These are phyloP conservation scores for Chondrilla cf. caribensis DNA, from an alignment of 37 sponge, comb jelly and placozoan genomes.

Conservation along the genomic window DNA sequence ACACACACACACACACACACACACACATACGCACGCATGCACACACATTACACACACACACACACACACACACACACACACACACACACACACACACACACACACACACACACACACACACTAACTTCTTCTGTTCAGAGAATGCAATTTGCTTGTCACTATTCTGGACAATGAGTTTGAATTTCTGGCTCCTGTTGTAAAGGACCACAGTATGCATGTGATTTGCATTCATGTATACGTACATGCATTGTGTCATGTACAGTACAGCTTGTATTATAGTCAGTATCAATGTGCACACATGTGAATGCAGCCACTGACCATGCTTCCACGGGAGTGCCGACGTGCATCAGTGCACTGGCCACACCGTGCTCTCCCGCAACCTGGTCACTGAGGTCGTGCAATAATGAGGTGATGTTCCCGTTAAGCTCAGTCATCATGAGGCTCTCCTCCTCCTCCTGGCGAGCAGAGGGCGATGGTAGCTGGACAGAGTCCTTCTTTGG, in stretches of 20 bases:
- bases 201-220: slow-evolving; percentile 1
- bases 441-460: background rate
- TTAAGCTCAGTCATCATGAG: slow-evolving; percentile 37
- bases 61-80: too few relatives aligned
- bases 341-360: slow-evolving; percentile 60
- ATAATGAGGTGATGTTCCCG: slow-evolving; percentile 14
- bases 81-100: too few relatives aligned
- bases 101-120: too few relatives aligned
- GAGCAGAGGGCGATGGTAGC: background rate
- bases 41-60: too few relatives aligned
- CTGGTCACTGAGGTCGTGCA: slow-evolving; percentile 23
- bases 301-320: slow-evolving; percentile 37
- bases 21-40: too few relatives aligned
- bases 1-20: too few relatives aligned
- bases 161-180: background rate
- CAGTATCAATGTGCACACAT: too few relatives aligned
- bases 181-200: background rate
- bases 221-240: background rate
- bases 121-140: slow-evolving; percentile 64
- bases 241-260: too few relatives aligned
- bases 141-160: background rate
- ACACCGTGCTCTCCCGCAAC: slow-evolving; percentile 90
- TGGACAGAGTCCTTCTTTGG: background rate
- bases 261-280: too few relatives aligned
- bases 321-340: slow-evolving; percentile 75